Base-by-base conservation (phyloP, 64 coral and sea anemone species). In the Trachythela sp. region DNA sequence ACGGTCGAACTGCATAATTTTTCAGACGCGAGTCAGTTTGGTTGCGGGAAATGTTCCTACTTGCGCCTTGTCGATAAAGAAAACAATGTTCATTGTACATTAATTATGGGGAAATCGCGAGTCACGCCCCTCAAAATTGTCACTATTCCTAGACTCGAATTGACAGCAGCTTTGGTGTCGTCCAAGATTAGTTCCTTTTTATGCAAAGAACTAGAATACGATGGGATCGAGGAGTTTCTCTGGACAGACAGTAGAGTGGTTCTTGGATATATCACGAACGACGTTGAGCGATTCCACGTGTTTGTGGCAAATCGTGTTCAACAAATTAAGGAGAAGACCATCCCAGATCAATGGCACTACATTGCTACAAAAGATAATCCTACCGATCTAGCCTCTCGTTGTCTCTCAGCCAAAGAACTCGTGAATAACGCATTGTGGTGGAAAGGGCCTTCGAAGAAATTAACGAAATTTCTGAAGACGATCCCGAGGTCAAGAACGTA, bases 231-330 rank as follows among this genome's bases (percentile, higher is more conserved):
- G 26, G 17, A 64, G 26, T 2, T 64, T 13, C 22, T 64, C 26
- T 64, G 56, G 56, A 64, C 56, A n/a, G 56, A 64, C 24, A 64
- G 56, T 4, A 64, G 26, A 64, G 56, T 26, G 56, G 56, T 64
- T 10, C 56, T 64, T 0, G 60, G 54, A 13, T 83, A 83, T 40
- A 89, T 83, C 26, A 31, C 48, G 40, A 89, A 83, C 43, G 39
- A 27, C 10, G 75, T 68, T 9, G n/a, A 30, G 15, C 70, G 88
- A 20, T 86, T 60, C 17, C 88, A 89, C 20, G 22, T 54, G 34
- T 85, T 70, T 70, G 89, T 85, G n/a, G 83, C 49, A 15, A 91
- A 91, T 36, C 83, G 83, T 9, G 54, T 91, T 14, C 89, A 91
- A 33, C 80, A 91, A 70, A 91, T 90, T n/a, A 77, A 70, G 22